Evolutionary conservation across 1,140 invertebrate genomes (phyloP).

Genomic region (Aphaenogaster floridana): DNA sequence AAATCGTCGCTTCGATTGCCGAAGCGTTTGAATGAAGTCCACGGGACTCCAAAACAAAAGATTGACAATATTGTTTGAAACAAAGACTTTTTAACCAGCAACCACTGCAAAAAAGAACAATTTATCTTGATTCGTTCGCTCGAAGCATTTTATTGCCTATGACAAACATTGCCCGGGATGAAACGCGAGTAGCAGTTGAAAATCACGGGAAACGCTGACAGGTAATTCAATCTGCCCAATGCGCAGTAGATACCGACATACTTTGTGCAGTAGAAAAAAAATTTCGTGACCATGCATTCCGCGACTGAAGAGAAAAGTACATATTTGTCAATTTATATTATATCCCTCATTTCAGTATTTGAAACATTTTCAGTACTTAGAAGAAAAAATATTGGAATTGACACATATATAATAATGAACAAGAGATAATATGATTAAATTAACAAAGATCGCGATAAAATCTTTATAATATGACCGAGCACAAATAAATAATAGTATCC

Average conservation of each 20-base stretch:
- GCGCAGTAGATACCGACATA: conserved; percentile 4
- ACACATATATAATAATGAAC: not conserved
- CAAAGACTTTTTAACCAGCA: not conserved
- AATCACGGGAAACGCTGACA: conserved; percentile 59
- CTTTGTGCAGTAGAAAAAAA: conserved; percentile 26
- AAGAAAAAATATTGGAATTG: not conserved
- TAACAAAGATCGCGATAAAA: not conserved
- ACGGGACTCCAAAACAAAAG: conserved; percentile 24
- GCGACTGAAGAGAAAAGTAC: not conserved
- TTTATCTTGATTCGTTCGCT: conserved; percentile 11
- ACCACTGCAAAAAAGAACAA: conserved; percentile 10
- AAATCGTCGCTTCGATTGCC: not conserved
- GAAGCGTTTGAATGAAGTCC: not conserved
- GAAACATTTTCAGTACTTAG: not conserved
- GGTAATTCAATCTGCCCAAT: conserved; percentile 63
- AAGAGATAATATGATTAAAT: not conserved
- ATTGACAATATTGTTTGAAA: not conserved
- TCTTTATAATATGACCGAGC: not conserved
- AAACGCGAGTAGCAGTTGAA: conserved; percentile 39
- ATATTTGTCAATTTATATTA: not conserved
- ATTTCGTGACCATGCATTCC: not conserved
- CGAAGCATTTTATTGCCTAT: conserved; percentile 52
- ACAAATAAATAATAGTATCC: not conserved
- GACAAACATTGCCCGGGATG: conserved; percentile 5
- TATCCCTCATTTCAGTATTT: not conserved